Conservation (phyloP, 2,888 invertebrate genomes). For the Archaeoteleia sp. region DNA sequence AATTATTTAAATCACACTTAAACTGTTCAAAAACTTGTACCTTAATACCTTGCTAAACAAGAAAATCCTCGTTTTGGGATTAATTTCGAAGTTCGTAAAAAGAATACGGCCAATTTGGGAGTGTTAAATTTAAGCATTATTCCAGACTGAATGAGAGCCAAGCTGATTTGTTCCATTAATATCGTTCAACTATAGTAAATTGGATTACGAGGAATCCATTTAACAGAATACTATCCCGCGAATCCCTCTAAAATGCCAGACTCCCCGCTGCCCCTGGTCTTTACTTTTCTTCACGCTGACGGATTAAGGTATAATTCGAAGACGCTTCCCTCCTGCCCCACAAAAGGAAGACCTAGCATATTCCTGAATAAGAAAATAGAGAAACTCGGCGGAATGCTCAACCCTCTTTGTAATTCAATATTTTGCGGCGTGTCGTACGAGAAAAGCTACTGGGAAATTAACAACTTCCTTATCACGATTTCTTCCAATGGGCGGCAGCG, state of each 20-base stretch:
- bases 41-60: too few relatives aligned
- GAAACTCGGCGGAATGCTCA: conserved; percentile 23
- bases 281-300: conserved; percentile 57
- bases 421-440: conserved; percentile 23
- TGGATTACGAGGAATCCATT: conserved; percentile 66
- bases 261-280: conserved; percentile 37
- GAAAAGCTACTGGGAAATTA: conserved; percentile 11
- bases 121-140: conserved; percentile 65
- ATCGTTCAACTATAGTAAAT: conserved; percentile 62
- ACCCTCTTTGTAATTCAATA: conserved; percentile 37
- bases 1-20: too few relatives aligned
- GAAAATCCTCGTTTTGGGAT: not conserved
- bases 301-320: conserved; percentile 57
- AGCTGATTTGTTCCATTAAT: conserved; percentile 64
- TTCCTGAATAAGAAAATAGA: conserved; percentile 40
- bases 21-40: too few relatives aligned
- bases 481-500: not conserved
- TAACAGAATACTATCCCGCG: conserved; percentile 56
- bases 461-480: conserved; percentile 7
- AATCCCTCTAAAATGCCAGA: conserved; percentile 50
- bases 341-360: conserved; percentile 1
- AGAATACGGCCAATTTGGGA: conserved; percentile 36
- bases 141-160: conserved; percentile 54
- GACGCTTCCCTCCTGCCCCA: conserved; percentile 7
- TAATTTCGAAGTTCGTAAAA: conserved; percentile 17